Conservation (phyloP, 2,797 vertebrate species). For the Salarias fasciatus region DNA sequence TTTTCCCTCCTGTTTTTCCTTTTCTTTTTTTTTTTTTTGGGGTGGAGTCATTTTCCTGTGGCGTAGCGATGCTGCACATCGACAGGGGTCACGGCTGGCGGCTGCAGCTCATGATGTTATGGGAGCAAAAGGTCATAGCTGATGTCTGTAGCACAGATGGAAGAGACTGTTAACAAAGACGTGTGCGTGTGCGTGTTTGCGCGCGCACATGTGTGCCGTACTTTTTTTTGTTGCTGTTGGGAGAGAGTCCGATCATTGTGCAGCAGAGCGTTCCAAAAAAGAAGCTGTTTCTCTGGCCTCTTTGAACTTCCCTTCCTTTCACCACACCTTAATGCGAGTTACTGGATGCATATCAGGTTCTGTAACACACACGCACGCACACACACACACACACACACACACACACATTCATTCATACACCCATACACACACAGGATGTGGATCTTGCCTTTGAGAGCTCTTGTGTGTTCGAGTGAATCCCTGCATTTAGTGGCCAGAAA, state of each 20-base stretch:
- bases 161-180: conserved; percentile 10
- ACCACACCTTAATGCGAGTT: conserved; percentile 8
- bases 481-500: conserved; percentile 65
- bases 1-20: conserved; percentile 10
- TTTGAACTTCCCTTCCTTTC: conserved; percentile 14
- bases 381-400: conserved; percentile 3
- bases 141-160: conserved; percentile 23
- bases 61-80: conserved; percentile 7
- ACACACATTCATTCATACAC: conserved; percentile 13
- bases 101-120: conserved; percentile 15
- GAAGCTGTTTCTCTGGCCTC: neutral
- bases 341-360: conserved; percentile 17
- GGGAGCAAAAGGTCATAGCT: conserved; percentile 21
- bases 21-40: too few species aligned
- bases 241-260: conserved; percentile 34
- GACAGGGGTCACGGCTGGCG: conserved; percentile 21
- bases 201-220: neutral
- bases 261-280: neutral
- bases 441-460: conserved; percentile 37
- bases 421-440: conserved; percentile 20
- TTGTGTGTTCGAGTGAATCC: conserved; percentile 33
- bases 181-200: conserved; percentile 2
- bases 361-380: conserved; percentile 4
- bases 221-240: neutral
- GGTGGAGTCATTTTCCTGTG: conserved; percentile 23